Evolutionary conservation across 2,113 vertebrate genomes (phyloP).

Genomic region (Chiloscyllium plagiosum): DNA sequence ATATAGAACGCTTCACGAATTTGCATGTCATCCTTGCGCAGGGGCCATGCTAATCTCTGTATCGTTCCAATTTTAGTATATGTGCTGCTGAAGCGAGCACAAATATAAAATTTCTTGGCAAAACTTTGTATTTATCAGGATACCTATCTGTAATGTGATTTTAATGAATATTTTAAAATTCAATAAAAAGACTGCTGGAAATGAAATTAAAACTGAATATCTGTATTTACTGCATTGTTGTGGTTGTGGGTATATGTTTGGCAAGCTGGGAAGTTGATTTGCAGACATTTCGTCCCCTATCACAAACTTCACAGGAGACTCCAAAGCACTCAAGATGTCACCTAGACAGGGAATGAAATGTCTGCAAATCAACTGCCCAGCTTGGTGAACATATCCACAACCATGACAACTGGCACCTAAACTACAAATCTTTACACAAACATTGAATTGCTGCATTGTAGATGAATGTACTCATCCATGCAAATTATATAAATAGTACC

Average conservation of each 20-base stretch:
- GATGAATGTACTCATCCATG: not conserved
- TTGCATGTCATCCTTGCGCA: constrained; percentile 29
- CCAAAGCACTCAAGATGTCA: too few species aligned
- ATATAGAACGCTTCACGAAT: constrained; percentile 35
- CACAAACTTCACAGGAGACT: too few species aligned
- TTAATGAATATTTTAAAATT: not conserved
- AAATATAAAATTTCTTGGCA: not conserved
- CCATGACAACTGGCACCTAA: too few species aligned
- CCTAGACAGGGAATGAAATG: too few species aligned
- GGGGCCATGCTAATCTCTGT: constrained; percentile 27
- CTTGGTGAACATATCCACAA: too few species aligned
- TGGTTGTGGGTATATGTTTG: too few species aligned
- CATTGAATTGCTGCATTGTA: not conserved
- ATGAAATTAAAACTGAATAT: not conserved
- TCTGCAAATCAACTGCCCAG: too few species aligned
- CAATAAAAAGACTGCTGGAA: not conserved
- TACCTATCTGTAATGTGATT: not conserved
- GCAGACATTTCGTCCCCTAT: too few species aligned
- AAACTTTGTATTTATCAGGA: not conserved
- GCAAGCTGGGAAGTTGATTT: too few species aligned
- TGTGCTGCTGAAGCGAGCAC: too few species aligned
- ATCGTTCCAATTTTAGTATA: too few species aligned
- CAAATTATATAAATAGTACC: not conserved
- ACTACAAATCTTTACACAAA: too few species aligned
- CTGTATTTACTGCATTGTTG: not conserved